phyloP scores from a whole-genome alignment of 2,113 vertebrate species.

The Campylomormyrus tamandua region DNA sequence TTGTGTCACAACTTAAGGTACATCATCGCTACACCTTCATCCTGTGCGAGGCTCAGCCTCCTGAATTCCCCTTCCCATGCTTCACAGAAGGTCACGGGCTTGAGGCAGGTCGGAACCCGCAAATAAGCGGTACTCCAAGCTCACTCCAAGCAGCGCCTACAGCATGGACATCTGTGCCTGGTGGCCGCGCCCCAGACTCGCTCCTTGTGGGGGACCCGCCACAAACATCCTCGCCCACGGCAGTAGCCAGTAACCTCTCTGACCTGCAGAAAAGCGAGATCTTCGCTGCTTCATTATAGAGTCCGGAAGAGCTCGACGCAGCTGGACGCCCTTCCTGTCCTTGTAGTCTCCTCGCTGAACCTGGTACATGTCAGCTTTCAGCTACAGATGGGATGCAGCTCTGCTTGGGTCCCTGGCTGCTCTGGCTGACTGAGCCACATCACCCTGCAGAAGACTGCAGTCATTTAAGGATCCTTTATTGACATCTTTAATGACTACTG shows the following conservation, averaged over 20 bases:
- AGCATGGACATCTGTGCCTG: not conserved
- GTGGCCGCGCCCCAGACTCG: not conserved
- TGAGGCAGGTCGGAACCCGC: not conserved
- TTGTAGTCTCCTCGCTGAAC: not conserved
- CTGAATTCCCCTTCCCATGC: not conserved
- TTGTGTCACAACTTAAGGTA: too few species aligned
- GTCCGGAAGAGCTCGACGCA: not conserved
- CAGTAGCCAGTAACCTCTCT: not conserved
- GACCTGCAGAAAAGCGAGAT: not conserved
- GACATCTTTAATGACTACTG: not conserved
- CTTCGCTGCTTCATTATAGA: not conserved
- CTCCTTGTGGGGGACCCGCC: not conserved
- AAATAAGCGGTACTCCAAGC: not conserved
- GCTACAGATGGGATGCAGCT: not conserved
- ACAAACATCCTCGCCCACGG: not conserved
- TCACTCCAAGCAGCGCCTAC: not conserved
- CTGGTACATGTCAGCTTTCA: not conserved
- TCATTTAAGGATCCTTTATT: not conserved
- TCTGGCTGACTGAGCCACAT: not conserved
- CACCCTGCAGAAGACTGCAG: not conserved
- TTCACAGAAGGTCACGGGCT: not conserved
- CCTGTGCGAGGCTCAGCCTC: not conserved
- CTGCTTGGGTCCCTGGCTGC: not conserved
- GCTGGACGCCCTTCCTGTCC: not conserved
- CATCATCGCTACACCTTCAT: not conserved